Base-by-base conservation (phyloP, 92 coral and sea anemone genomes). In the Chrysogorgia sp. region DNA sequence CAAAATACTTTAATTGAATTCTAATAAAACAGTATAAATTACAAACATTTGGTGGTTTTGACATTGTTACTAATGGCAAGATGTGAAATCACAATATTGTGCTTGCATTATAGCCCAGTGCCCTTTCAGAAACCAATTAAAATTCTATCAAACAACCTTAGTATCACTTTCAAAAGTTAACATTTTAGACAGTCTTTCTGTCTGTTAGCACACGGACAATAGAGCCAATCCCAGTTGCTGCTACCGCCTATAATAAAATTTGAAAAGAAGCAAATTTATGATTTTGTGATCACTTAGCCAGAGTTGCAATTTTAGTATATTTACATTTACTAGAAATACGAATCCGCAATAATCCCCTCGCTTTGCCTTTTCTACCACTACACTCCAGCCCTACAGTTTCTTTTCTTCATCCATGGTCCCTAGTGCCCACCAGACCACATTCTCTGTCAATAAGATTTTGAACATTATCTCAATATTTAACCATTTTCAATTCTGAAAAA, bases 181-280 rank as follows among this genome's bases (percentile, higher is more conserved):
- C n/a, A 47, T 47, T 55, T 26, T 84, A 96, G 34, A 96, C 92
- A 34, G 96, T 87, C 82, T 96, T 96, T 72, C 99, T 85, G 64
- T 92, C 99, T 49, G 97, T 89, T 20, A 96, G 82, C 10, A 90
- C 99, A 53, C 99, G 92, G 28, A 96, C 92, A 79, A 96, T 88
- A 34, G 83, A 31, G 41, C 99, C 99, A 55, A 96, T 79, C 7
- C 99, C 99, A 55, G 90, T 90, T 58, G 62, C 72, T n/a, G 96
- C 90, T 7, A 90, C 64, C 23, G 89, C 96, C 99, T 96, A 81
- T 52, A 86, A 76, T 59, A 40, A 68, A 85, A 66, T 6, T 41
- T 65, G 41, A 19, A 21, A 34, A 30, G 1, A 47, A 57, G 13
- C 13, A 12, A 22, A 20, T n/a, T 13, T 45, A 8, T 28, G 1